These are phyloP conservation scores for Cydia strobilella DNA, from an alignment of 1,140 invertebrate genomes.

Conservation along the genomic window DNA sequence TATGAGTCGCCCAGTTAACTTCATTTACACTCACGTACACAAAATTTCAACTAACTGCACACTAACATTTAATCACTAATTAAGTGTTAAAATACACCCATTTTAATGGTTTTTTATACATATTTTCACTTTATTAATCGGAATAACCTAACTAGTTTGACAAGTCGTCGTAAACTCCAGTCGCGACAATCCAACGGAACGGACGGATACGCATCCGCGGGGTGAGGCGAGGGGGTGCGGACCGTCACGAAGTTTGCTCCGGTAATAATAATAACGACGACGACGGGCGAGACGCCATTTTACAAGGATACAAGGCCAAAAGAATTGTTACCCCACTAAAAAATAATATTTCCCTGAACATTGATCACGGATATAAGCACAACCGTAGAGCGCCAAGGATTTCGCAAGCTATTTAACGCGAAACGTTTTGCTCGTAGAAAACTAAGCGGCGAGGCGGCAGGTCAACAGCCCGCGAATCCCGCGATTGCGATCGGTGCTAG, in stretches of 20 bases:
- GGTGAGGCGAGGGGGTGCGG: conserved; percentile 65
- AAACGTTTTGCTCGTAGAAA: conserved; percentile 41
- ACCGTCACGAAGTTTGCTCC: conserved; percentile 79
- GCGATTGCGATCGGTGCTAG: conserved; percentile 55
- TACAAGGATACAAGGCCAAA: conserved; percentile 78
- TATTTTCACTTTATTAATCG: conserved; percentile 60
- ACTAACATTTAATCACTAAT: conserved; percentile 56
- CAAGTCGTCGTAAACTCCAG: conserved; percentile 76
- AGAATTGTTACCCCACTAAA: conserved; percentile 68
- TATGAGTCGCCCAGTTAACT: conserved; percentile 71
- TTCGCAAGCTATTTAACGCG: conserved; percentile 45
- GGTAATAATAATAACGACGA: conserved; percentile 77
- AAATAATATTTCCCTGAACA: conserved; percentile 44
- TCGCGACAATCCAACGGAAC: conserved; percentile 68
- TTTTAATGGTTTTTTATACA: conserved; percentile 47
- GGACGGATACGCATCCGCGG: conserved; percentile 75
- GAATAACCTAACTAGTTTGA: conserved; percentile 79
- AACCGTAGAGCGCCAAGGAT: conserved; percentile 14
- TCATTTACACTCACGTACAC: conserved; percentile 41
- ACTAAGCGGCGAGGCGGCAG: conserved; percentile 48
- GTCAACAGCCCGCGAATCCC: conserved; percentile 64
- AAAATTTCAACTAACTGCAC: conserved; percentile 46
- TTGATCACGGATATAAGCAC: conserved; percentile 35
- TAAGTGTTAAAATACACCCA: conserved; percentile 52
- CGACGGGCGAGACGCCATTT: conserved; percentile 77